Percentiles rank a stretch among this genome's conserved stretches.
Evolutionary conservation across 2,888 invertebrate species (phyloP).

Genomic region (Griposia aprilina): DNA sequence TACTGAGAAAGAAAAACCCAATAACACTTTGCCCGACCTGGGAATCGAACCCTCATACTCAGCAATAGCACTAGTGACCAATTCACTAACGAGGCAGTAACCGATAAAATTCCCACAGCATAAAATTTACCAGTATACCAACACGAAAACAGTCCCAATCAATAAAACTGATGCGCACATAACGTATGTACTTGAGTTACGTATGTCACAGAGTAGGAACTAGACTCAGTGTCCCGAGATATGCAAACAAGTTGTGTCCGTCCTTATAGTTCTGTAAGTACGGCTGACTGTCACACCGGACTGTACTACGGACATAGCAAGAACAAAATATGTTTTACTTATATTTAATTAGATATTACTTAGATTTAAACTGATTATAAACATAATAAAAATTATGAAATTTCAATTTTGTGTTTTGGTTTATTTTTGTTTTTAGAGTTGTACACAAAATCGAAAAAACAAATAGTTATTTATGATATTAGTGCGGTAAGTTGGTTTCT

Average conservation of each 20-base stretch:
- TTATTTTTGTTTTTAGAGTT: too few species aligned
- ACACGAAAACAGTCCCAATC: conserved; percentile 22
- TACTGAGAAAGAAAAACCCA: too few species aligned
- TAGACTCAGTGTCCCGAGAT: conserved; percentile 60
- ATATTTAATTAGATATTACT: neutral
- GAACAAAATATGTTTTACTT: neutral
- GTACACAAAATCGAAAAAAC: too few species aligned
- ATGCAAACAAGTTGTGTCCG: conserved; percentile 71
- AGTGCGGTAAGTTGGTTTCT: too few species aligned
- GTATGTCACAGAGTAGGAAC: conserved; percentile 58
- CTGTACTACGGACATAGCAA: neutral
- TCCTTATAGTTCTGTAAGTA: conserved; percentile 64
- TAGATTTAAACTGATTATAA: too few species aligned
- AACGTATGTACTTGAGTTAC: conserved; percentile 34
- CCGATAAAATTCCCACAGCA: neutral
- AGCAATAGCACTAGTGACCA: too few species aligned
- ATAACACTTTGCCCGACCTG: too few species aligned
- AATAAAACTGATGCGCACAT: conserved; percentile 35
- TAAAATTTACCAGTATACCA: neutral
- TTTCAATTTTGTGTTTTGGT: too few species aligned
- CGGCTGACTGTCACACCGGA: conserved; percentile 51
- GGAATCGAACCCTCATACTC: too few species aligned
- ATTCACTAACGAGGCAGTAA: too few species aligned
- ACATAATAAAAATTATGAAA: too few species aligned
- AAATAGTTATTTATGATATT: too few species aligned